These are phyloP conservation scores for Battus philenor DNA, from an alignment of 1,140 invertebrate species.

Conservation along the genomic window DNA sequence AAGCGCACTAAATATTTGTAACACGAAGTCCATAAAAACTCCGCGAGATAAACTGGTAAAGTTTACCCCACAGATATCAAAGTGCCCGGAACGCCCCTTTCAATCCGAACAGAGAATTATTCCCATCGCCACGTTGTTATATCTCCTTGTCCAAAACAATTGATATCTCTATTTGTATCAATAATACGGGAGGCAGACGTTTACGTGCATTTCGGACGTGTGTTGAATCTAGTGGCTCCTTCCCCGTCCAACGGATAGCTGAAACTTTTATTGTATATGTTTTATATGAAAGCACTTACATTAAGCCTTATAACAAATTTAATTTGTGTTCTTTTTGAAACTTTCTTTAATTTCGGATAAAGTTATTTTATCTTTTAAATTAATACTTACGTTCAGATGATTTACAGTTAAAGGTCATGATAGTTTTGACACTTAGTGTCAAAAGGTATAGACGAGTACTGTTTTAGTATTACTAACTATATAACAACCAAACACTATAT, in stretches of 20 bases:
- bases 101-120: conserved; percentile 42
- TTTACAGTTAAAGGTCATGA: too few relatives aligned
- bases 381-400: too few relatives aligned
- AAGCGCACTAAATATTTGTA: conserved; percentile 6
- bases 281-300: conserved; percentile 5
- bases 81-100: conserved; percentile 32
- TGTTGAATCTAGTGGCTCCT: conserved; percentile 42
- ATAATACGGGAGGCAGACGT: conserved; percentile 64
- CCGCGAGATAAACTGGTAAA: conserved; percentile 30
- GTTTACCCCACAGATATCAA: conserved; percentile 32
- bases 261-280: conserved; percentile 52
- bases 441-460: too few relatives aligned
- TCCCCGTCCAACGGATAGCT: conserved; percentile 23
- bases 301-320: too few relatives aligned
- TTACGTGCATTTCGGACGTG: conserved; percentile 68
- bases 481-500: too few relatives aligned
- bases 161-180: conserved; percentile 75
- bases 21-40: conserved; percentile 31
- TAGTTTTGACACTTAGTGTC: too few relatives aligned
- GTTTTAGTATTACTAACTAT: too few relatives aligned
- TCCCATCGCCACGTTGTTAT: conserved; percentile 51
- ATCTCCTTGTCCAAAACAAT: conserved; percentile 68
- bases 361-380: too few relatives aligned
- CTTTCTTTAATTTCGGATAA: too few relatives aligned
- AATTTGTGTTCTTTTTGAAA: too few relatives aligned